A percentile compares a stretch with the other conserved stretches of the same genome.
Evolutionary conservation across 2,797 vertebrate genomes (phyloP).

Genomic region (Cossypha caffra): DNA sequence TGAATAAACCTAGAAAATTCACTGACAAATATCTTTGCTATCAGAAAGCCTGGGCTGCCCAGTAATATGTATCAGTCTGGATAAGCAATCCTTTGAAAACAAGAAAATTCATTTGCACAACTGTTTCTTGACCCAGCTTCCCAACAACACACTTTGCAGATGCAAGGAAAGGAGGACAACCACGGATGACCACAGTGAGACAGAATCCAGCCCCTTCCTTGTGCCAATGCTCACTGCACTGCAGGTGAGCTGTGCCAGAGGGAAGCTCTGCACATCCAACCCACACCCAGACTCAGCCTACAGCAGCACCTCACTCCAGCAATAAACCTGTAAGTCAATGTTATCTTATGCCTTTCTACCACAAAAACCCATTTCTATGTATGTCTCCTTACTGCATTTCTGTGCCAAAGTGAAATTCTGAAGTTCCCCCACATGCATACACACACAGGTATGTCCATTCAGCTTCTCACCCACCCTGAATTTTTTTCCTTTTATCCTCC

Average conservation of each 20-base stretch:
- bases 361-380: not conserved
- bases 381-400: not conserved
- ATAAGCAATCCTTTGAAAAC: not conserved
- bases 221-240: not conserved
- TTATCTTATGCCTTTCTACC: not conserved
- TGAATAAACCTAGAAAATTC: not conserved
- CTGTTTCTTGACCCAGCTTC: not conserved
- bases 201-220: not conserved
- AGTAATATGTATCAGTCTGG: accelerated
- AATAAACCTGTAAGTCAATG: not conserved
- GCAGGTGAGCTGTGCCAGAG: not conserved
- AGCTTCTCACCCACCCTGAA: not conserved
- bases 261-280: not conserved
- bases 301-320: not conserved
- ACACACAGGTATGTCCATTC: not conserved
- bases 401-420: not conserved
- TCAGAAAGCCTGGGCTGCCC: not conserved
- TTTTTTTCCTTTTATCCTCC: not conserved
- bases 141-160: not conserved
- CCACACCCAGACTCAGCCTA: not conserved
- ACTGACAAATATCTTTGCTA: not conserved
- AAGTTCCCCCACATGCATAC: not conserved
- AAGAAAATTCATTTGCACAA: not conserved
- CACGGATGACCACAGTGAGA: accelerated
- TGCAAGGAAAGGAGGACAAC: not conserved